Conservation (phyloP, 37 sponge, comb jelly and placozoan genomes). For the Beroe forskalii region DNA sequence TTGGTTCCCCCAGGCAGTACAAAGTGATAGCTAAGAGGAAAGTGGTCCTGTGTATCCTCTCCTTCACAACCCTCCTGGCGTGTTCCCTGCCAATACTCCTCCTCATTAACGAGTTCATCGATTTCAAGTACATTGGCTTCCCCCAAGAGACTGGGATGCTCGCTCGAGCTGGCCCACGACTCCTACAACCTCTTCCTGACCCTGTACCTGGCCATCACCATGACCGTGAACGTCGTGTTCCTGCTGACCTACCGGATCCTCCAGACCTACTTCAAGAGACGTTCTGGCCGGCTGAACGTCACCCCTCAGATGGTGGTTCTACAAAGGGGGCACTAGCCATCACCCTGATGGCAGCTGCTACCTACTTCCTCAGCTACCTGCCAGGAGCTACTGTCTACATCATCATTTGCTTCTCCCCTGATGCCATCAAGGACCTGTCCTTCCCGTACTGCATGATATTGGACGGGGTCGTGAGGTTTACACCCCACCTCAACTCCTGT, state of each 20-base stretch:
- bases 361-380: background rate
- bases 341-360: background rate
- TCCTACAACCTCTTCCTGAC: background rate
- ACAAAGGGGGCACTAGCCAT: background rate
- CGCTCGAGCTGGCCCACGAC: background rate
- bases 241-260: background rate
- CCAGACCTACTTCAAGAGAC: background rate
- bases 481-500: conserved; percentile 1
- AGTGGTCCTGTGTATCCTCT: background rate
- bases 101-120: background rate
- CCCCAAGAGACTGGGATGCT: background rate
- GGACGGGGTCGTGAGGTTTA: background rate
- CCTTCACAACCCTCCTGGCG: background rate
- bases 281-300: background rate
- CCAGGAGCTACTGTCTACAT: background rate
- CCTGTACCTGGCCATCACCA: background rate
- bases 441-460: background rate
- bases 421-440: background rate
- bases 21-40: background rate
- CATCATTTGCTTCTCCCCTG: background rate
- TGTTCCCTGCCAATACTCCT: background rate
- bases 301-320: background rate
- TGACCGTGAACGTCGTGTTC: background rate
- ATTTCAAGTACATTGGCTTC: background rate
- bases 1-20: background rate